These are phyloP conservation scores for Lophius piscatorius DNA, from an alignment of 2,113 vertebrate species.

Conservation along the genomic window DNA sequence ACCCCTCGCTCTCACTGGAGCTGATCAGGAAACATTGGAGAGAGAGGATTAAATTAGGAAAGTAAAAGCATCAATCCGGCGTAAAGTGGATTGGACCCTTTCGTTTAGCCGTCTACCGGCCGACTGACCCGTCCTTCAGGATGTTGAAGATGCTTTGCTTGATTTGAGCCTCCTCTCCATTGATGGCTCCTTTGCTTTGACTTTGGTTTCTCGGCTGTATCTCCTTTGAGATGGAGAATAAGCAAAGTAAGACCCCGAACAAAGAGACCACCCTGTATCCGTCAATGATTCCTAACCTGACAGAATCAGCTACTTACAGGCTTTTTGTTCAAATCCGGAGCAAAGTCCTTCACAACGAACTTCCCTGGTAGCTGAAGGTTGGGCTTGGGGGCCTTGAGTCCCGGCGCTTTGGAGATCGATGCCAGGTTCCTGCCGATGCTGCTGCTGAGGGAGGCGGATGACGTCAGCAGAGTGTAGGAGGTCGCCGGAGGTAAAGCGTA, in stretches of 20 bases:
- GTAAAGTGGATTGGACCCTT: not conserved
- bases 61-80: not conserved
- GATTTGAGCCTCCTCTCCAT: slow-evolving; percentile 66
- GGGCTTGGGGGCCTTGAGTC: slow-evolving; percentile 50
- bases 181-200: slow-evolving; percentile 62
- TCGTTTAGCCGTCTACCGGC: not conserved
- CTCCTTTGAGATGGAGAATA: slow-evolving; percentile 64
- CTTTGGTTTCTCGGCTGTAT: slow-evolving; percentile 81
- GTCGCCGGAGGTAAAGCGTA: slow-evolving; percentile 44
- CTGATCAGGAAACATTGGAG: slow-evolving; percentile 63
- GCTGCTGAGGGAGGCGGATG: slow-evolving; percentile 29
- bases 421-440: slow-evolving; percentile 57
- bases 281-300: not conserved
- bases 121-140: slow-evolving; percentile 84
- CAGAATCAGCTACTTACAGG: slow-evolving; percentile 76
- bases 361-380: slow-evolving; percentile 59
- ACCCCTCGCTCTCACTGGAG: slow-evolving; percentile 77
- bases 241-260: not conserved
- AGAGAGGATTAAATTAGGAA: not conserved
- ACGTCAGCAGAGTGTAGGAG: slow-evolving; percentile 31
- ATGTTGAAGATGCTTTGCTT: slow-evolving; percentile 80
- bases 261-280: slow-evolving; percentile 4
- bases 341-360: slow-evolving; percentile 60
- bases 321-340: slow-evolving; percentile 73
- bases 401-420: slow-evolving; percentile 59